A percentile compares a stretch with the other conserved stretches of the same genome.
Evolutionary conservation across 2,797 vertebrate species (phyloP).

Genomic region (Morelia viridis): DNA sequence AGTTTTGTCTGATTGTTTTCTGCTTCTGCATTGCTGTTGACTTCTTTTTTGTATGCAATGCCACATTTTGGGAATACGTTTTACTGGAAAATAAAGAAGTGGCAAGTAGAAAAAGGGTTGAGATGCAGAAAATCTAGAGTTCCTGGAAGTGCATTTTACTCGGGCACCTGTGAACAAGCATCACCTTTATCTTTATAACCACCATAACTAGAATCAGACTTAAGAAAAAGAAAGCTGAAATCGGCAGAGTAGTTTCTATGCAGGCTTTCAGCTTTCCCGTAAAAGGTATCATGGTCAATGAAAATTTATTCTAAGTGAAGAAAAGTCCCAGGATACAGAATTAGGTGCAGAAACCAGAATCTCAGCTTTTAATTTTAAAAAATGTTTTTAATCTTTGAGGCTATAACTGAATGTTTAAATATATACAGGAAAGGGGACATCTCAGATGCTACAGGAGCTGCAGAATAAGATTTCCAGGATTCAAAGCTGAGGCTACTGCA

Average conservation of each 20-base stretch:
- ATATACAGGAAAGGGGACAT: neutral
- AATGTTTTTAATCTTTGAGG: neutral
- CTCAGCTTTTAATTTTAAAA: neutral
- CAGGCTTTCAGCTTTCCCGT: neutral
- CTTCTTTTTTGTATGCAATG: neutral
- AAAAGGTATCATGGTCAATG: neutral
- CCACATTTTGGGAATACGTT: neutral
- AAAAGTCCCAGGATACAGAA: neutral
- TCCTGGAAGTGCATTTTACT: neutral
- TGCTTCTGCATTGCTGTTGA: neutral
- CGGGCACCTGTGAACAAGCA: neutral
- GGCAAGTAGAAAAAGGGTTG: neutral
- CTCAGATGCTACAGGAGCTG: neutral
- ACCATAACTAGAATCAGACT: neutral
- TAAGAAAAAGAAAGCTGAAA: neutral
- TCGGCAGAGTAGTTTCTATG: neutral
- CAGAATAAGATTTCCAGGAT: neutral
- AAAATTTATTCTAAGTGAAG: neutral
- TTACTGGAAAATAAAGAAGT: neutral
- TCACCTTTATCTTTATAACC: neutral
- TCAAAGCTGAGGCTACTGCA: neutral
- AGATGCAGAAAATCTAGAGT: neutral
- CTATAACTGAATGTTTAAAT: neutral
- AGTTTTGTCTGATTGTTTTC: neutral
- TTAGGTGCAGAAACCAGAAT: neutral